Evolutionary conservation across 2,113 vertebrate genomes (phyloP).

Genomic region (Turnix velox): DNA sequence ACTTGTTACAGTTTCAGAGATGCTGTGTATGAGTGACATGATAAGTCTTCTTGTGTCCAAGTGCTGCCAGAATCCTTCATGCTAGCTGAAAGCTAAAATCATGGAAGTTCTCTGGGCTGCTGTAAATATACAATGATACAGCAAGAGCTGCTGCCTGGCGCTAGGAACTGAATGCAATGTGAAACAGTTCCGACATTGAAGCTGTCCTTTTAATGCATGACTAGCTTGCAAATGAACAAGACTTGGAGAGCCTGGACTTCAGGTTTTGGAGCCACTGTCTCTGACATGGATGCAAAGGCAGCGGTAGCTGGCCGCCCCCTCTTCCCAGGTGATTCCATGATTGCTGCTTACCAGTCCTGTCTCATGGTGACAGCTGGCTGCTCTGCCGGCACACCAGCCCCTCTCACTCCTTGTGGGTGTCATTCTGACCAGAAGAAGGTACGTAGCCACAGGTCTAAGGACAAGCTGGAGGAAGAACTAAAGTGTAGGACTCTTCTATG

Average conservation of each 20-base stretch:
- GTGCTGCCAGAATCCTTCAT: not conserved
- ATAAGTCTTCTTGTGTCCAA: not conserved
- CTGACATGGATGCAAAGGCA: not conserved
- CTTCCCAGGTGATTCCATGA: not conserved
- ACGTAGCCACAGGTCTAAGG: not conserved
- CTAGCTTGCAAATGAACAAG: not conserved
- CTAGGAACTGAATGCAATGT: not conserved
- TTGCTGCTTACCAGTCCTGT: not conserved
- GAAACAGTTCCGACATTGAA: not conserved
- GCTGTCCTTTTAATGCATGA: not conserved
- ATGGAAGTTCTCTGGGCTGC: not conserved
- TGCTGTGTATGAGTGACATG: accelerated
- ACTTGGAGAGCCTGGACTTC: not conserved
- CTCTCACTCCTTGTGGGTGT: accelerated
- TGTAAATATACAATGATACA: not conserved
- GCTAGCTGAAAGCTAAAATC: not conserved
- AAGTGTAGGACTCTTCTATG: not conserved
- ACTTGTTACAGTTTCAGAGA: not conserved
- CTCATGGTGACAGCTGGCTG: not conserved
- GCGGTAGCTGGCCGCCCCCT: not conserved
- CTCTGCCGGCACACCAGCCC: not conserved
- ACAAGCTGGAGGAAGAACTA: not conserved
- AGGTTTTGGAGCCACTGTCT: not conserved
- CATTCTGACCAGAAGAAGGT: not conserved
- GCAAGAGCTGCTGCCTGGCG: not conserved